phyloP scores from a whole-genome alignment of 2,888 invertebrate species.

The Rosalia funebris region DNA sequence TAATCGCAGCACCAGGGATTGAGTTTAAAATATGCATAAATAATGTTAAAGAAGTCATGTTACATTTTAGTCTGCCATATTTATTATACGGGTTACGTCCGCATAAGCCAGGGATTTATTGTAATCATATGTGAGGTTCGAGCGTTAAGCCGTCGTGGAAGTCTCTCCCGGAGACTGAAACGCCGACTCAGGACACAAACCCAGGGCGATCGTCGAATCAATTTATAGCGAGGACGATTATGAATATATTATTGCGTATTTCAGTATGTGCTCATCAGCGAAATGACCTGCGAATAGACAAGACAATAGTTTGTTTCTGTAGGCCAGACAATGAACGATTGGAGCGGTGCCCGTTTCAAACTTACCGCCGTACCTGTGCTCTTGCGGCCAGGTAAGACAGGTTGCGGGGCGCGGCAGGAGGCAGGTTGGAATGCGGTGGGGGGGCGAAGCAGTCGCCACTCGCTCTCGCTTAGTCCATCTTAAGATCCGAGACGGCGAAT shows the following conservation, averaged over 20 bases:
- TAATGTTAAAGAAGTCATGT: slow-evolving; percentile 55
- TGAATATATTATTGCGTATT: slow-evolving; percentile 60
- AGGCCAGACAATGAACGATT: slow-evolving; percentile 59
- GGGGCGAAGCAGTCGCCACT: slow-evolving; percentile 59
- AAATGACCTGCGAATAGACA: slow-evolving; percentile 60
- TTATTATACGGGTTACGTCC: slow-evolving; percentile 53
- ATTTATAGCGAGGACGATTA: slow-evolving; percentile 54
- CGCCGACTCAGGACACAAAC: slow-evolving; percentile 33
- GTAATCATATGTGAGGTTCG: slow-evolving; percentile 50
- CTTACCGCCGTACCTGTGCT: slow-evolving; percentile 57
- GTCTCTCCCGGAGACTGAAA: slow-evolving; percentile 32
- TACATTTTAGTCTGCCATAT: slow-evolving; percentile 56
- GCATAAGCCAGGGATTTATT: slow-evolving; percentile 57
- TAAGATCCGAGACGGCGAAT: slow-evolving; percentile 56
- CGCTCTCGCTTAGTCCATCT: slow-evolving; percentile 61
- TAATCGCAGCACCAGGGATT: slow-evolving; percentile 40
- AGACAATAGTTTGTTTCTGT: slow-evolving; percentile 63
- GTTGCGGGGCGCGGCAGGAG: slow-evolving; percentile 60
- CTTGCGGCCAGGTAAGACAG: slow-evolving; percentile 53
- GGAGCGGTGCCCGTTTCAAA: slow-evolving; percentile 52
- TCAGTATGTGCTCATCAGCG: slow-evolving; percentile 56
- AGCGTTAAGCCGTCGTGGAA: slow-evolving; percentile 36
- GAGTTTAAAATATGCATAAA: slow-evolving; percentile 53
- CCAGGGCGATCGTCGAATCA: slow-evolving; percentile 42
- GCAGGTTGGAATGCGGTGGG: slow-evolving; percentile 63